phyloP scores from a whole-genome alignment of 2,888 invertebrate species.

The Chrysopilus asiliformis region DNA sequence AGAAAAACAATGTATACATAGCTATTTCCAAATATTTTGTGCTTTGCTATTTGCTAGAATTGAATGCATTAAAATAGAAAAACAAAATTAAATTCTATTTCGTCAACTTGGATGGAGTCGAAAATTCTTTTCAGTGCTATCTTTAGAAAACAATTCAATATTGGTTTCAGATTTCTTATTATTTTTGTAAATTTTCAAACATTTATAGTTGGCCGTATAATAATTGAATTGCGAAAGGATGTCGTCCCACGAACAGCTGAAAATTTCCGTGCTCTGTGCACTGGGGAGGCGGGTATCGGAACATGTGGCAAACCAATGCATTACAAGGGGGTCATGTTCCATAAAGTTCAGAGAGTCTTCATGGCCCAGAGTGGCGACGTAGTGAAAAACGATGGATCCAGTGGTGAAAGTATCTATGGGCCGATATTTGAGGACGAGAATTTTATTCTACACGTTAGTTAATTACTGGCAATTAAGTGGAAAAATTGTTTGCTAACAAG shows the following conservation, averaged over 20 bases:
- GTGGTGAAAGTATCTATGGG: constrained; percentile 93
- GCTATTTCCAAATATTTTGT: too few species aligned
- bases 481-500: neutral
- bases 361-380: constrained; percentile 82
- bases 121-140: too few species aligned
- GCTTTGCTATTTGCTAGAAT: too few species aligned
- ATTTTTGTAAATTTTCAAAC: neutral
- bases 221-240: constrained; percentile 76
- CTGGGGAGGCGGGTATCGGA: constrained; percentile 74
- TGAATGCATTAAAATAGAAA: too few species aligned
- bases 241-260: constrained; percentile 77
- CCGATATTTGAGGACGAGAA: constrained; percentile 82
- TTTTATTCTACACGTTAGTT: constrained; percentile 42
- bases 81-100: too few species aligned
- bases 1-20: too few species aligned
- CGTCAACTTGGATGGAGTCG: too few species aligned
- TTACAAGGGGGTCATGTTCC: constrained; percentile 72
- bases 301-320: constrained; percentile 56
- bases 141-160: too few species aligned
- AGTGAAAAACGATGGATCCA: constrained; percentile 64
- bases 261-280: constrained; percentile 84
- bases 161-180: neutral
- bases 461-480: neutral
- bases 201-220: constrained; percentile 57
- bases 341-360: constrained; percentile 72